Conservation (phyloP, 2,797 vertebrate genomes). For the Schizopygopsis malacanthus region DNA sequence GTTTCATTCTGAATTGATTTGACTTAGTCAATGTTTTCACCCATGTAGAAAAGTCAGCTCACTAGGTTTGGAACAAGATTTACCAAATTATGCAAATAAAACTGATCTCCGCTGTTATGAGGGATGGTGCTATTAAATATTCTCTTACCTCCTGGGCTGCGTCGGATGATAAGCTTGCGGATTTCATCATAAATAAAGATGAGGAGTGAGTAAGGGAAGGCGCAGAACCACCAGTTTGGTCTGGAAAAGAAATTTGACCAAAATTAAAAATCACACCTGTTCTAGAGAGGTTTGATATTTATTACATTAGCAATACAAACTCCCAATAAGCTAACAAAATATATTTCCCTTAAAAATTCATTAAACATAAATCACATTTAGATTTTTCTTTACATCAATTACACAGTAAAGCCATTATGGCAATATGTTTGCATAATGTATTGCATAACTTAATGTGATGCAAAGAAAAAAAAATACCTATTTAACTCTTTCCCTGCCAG, state of each 20-base stretch:
- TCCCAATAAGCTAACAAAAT: neutral
- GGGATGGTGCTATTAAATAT: neutral
- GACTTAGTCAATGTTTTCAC: neutral
- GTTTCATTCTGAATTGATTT: too few species aligned
- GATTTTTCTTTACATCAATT: neutral
- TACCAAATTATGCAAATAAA: neutral
- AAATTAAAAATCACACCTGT: neutral
- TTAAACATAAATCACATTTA: neutral
- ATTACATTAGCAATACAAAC: neutral
- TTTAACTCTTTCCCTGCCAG: too few species aligned
- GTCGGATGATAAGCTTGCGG: slow-evolving; percentile 94
- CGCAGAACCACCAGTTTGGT: slow-evolving; percentile 98
- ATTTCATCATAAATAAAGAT: slow-evolving; percentile 99
- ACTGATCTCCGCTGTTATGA: neutral
- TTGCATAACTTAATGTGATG: too few species aligned
- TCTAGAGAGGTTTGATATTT: neutral
- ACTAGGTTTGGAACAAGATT: neutral
- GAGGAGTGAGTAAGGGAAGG: slow-evolving; percentile 97
- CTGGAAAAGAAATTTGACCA: slow-evolving; percentile 66
- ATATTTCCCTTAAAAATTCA: neutral
- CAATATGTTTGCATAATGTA: too few species aligned
- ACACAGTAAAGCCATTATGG: too few species aligned
- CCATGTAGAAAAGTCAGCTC: neutral
- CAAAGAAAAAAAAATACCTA: too few species aligned
- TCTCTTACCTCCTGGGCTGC: slow-evolving; percentile 92